Base-by-base conservation (phyloP, 2,797 vertebrate species). In the Typhlichthys subterraneus region DNA sequence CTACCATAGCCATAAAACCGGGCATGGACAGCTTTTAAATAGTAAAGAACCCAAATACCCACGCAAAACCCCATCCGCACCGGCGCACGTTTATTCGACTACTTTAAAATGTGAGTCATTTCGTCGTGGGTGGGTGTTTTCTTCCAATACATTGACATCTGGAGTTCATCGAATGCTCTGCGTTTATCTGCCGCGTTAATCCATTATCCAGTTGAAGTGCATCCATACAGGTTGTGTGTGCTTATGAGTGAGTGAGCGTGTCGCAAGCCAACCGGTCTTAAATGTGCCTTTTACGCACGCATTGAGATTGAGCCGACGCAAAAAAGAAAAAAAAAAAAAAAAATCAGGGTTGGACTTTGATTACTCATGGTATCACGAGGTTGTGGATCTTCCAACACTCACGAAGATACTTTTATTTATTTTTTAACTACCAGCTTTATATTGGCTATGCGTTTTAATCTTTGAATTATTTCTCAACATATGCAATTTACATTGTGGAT, bases 101-200 rank as follows among this genome's bases (percentile, higher is more conserved):
- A 83, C 73, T 82, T 87, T 69, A 74, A 67, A 56, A 69, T 52
- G 79, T 87, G 87, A 88, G 60, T 90, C 87, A 90, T 57, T 47
- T 72, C 80, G 46, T 54, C 73, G 77, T 80, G 81, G 80, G 84
- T 53, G 59, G 46, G 14, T 76, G 75, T 73, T 80, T 67, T 78
- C 80, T 78, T 84, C 87, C 81, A 73, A 81, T 80, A 75, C 82
- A 75, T 66, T 83, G 83, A 85, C 80, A 90, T 91, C 85, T 86
- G 84, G 86, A 87, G 80, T 52, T 81, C 65, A 71, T 68, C 66
- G 73, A 46, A 49, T 10, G 67, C 69, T 12, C 57, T 45, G 63
- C 70, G 68, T 67, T 42, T 62, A 78, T 78, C 68, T 78, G 76
- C 67, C 65, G 79, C 67, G 78, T 81, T 88, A 84, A 88, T 88